Conservation (phyloP, 2,113 vertebrate genomes). For the Muntiacus reevesi region DNA sequence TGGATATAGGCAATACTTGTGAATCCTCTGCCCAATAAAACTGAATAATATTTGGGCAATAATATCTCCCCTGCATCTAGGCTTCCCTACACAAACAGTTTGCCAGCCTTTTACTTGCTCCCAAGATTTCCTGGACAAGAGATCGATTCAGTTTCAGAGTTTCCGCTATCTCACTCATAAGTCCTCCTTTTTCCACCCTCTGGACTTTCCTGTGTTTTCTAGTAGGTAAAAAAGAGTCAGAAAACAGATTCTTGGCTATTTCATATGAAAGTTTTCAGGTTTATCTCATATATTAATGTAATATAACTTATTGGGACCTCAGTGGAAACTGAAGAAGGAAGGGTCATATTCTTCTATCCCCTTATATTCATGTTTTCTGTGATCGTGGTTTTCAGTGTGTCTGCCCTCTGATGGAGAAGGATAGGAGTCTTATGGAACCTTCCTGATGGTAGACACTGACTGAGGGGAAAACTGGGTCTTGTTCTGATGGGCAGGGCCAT, state of each 20-base stretch:
- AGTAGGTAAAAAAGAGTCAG: neutral
- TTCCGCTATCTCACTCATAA: neutral
- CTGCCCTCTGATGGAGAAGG: neutral
- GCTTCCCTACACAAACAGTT: neutral
- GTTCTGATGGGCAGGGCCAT: neutral
- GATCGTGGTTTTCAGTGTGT: neutral
- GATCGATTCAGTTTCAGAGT: neutral
- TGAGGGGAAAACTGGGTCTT: neutral
- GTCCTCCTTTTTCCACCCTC: neutral
- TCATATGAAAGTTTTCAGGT: neutral
- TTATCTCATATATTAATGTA: neutral
- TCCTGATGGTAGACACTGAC: neutral
- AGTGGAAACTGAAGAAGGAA: neutral
- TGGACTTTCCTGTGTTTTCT: neutral
- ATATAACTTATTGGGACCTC: neutral
- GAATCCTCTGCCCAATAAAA: neutral
- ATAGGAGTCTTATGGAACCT: neutral
- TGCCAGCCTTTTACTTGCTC: neutral
- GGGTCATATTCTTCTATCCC: neutral
- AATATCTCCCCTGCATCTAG: neutral
- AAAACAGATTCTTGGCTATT: neutral
- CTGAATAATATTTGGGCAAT: neutral
- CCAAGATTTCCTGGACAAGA: neutral
- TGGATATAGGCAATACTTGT: too few relatives aligned
- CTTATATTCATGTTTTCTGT: neutral